These are phyloP conservation scores for Sigmodon hispidus DNA, from an alignment of 2,113 vertebrate genomes.

Conservation along the genomic window DNA sequence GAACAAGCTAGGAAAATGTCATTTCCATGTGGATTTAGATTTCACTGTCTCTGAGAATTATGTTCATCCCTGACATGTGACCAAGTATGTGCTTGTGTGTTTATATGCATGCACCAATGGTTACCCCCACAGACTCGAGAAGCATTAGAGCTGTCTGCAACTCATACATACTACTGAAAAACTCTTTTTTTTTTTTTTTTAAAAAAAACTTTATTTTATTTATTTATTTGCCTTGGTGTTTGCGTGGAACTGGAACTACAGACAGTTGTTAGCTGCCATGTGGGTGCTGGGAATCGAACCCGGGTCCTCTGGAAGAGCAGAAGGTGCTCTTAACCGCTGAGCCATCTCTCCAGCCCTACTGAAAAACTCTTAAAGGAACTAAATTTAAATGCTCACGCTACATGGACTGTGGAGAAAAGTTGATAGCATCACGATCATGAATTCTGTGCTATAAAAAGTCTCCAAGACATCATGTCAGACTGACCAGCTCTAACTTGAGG, in stretches of 20 bases:
- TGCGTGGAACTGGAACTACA: no score
- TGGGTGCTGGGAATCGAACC: no score
- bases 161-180: background rate
- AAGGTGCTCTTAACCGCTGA: no score
- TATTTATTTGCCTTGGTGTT: no score
- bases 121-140: background rate
- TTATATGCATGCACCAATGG: background rate
- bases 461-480: background rate
- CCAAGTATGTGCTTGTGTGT: background rate
- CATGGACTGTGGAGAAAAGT: background rate
- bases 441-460: background rate
- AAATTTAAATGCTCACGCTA: background rate
- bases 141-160: background rate
- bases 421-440: background rate
- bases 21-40: constrained; percentile 22
- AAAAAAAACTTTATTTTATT: no score
- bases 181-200: no score
- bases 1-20: constrained; percentile 27
- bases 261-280: no score
- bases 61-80: background rate
- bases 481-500: background rate
- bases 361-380: background rate
- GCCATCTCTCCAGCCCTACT: no score
- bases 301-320: no score
- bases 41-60: constrained; percentile 43